These are phyloP conservation scores for Manduca sexta DNA, from an alignment of 1,140 invertebrate species.

Conservation along the genomic window DNA sequence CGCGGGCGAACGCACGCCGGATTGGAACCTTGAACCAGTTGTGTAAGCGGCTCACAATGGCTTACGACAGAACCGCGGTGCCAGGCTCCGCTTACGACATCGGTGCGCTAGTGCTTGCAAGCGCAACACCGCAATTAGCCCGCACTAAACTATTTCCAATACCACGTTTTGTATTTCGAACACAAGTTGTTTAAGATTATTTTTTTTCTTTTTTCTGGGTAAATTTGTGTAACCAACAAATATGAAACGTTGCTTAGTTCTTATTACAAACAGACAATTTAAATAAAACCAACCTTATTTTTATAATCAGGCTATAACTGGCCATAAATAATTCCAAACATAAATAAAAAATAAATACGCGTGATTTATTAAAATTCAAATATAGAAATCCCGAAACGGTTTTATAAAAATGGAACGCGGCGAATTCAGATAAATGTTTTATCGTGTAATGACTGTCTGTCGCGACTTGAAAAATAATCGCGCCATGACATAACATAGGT, in stretches of 20 bases:
- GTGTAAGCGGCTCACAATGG: conserved; percentile 64
- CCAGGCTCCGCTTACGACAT: conserved; percentile 60
- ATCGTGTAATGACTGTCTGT: conserved; percentile 6
- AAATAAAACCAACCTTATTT: too few relatives aligned
- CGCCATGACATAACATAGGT: neutral
- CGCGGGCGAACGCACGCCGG: conserved; percentile 59
- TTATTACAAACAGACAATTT: too few relatives aligned
- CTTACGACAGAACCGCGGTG: conserved; percentile 57
- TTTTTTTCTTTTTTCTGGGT: too few relatives aligned
- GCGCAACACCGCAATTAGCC: conserved; percentile 17
- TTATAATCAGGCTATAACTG: too few relatives aligned
- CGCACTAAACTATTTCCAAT: neutral
- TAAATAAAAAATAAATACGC: too few relatives aligned
- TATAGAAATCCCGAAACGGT: too few relatives aligned
- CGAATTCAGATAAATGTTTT: conserved; percentile 2
- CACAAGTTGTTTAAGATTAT: too few relatives aligned
- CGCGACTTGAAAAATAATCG: conserved; percentile 1
- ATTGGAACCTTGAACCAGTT: conserved; percentile 69
- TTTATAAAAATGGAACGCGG: too few relatives aligned
- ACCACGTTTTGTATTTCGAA: too few relatives aligned
- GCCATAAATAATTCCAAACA: too few relatives aligned
- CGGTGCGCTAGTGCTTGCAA: conserved; percentile 4
- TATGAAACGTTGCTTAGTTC: neutral
- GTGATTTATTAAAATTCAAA: too few relatives aligned
- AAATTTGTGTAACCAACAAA: neutral